A percentile compares a stretch with the other conserved stretches of the same genome.
These are phyloP conservation scores for Wasmannia auropunctata DNA, from an alignment of 1,140 invertebrate species.

Conservation along the genomic window DNA sequence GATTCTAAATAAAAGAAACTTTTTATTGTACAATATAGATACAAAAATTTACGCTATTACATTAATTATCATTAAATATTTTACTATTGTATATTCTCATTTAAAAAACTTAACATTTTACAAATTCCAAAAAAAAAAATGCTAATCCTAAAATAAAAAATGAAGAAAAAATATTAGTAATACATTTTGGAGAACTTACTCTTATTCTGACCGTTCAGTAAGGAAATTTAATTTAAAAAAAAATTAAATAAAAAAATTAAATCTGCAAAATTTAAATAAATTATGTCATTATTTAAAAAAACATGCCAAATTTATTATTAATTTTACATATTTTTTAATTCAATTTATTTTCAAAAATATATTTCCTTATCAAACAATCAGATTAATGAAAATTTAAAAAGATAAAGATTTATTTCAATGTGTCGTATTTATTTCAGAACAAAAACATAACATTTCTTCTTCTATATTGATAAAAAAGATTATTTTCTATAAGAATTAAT, in stretches of 20 bases:
- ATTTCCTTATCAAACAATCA: neutral
- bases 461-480: neutral
- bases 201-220: neutral
- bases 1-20: neutral
- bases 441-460: neutral
- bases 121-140: neutral
- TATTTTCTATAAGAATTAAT: neutral
- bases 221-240: neutral
- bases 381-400: neutral
- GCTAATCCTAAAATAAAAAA: neutral
- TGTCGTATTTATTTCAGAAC: too few species aligned
- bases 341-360: neutral
- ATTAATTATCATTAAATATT: too few species aligned
- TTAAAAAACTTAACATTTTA: conserved; percentile 1
- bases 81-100: neutral
- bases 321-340: neutral
- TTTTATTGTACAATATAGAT: conserved; percentile 26
- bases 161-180: neutral
- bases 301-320: too few species aligned
- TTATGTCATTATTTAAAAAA: neutral
- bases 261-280: neutral
- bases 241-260: neutral
- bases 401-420: neutral
- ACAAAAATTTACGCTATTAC: neutral
- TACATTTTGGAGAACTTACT: neutral